phyloP scores from a whole-genome alignment of 2,113 vertebrate species.

The Myotis yumanensis region DNA sequence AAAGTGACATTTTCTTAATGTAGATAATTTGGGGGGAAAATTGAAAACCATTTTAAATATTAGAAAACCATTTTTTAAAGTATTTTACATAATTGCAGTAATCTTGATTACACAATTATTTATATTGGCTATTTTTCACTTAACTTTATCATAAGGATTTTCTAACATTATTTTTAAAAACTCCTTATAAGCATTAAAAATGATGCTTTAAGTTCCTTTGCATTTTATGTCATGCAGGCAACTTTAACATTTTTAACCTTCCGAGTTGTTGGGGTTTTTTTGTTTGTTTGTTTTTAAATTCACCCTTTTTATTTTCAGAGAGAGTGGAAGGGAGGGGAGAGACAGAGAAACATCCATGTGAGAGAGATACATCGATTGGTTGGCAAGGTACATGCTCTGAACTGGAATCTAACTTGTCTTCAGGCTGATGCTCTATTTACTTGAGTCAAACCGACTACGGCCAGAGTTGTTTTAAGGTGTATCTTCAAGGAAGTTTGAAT shows the following conservation, averaged over 20 bases:
- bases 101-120: neutral
- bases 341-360: too few species aligned
- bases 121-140: slow-evolving; percentile 26
- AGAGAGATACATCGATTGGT: neutral
- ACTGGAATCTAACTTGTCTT: neutral
- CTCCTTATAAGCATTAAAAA: neutral
- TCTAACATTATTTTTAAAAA: neutral
- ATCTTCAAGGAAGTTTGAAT: slow-evolving; percentile 59
- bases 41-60: neutral
- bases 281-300: neutral
- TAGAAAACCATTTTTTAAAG: neutral
- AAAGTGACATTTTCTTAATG: slow-evolving; percentile 2
- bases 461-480: slow-evolving; percentile 56
- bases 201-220: slow-evolving; percentile 14
- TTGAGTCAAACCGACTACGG: neutral
- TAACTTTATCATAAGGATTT: neutral
- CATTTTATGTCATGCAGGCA: neutral
- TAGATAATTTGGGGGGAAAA: neutral
- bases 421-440: neutral
- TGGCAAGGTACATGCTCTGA: neutral
- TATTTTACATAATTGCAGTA: slow-evolving; percentile 5
- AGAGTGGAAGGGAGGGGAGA: neutral
- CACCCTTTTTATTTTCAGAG: neutral
- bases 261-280: neutral
- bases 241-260: slow-evolving; percentile 27